Evolutionary conservation across 2,888 invertebrate species (phyloP), one percentile per base, ranked within the genome.

Genomic region (Deilephila elpenor): DNA sequence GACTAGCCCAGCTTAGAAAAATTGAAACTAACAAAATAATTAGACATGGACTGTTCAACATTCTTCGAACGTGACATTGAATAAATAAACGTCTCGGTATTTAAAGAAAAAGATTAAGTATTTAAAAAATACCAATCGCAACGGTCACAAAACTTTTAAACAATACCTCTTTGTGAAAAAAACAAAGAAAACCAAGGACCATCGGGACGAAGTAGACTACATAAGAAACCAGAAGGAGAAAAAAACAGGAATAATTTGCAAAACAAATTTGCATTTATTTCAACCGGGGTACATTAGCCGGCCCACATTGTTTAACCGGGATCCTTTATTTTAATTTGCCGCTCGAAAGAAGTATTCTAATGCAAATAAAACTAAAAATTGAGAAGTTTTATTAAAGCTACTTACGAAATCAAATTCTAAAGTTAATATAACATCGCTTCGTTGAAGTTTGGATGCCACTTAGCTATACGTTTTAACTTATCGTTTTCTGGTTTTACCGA

Each of bases 191-290:
- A 71, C 70, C 75, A 72, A 74, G 37, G 74, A 73, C 74, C 77
- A 74, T 76, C 77, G 73, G 72, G 71, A 76, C 72, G 71, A 70
- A 73, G 74, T 64, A 78, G 74, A 79, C 80, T 79, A 81, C 74
- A 75, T 74, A 75, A 76, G 76, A 78, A 78, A 79, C 74, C 76
- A 75, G 75, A 79, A 76, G 79, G 78, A 75, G 75, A 79, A 76
- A 78, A 78, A 82, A 80, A 76, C 67, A 44, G 73, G 81, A 82
- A 82, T 83, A 86, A 87, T 87, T 87, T 85, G 78, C 83, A 86
- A 86, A 83, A 81, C 86, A 84, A 81, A 88, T 88, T 88, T 83
- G 82, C 83, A 83, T 87, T 86, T 83, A 83, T 84, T 77, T 81
- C 80, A 79, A 78, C 82, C 76, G 74, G 77, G 76, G 77, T 80